Evolutionary conservation across 2,113 vertebrate species (phyloP).

Genomic region (Semnornis frantzii): DNA sequence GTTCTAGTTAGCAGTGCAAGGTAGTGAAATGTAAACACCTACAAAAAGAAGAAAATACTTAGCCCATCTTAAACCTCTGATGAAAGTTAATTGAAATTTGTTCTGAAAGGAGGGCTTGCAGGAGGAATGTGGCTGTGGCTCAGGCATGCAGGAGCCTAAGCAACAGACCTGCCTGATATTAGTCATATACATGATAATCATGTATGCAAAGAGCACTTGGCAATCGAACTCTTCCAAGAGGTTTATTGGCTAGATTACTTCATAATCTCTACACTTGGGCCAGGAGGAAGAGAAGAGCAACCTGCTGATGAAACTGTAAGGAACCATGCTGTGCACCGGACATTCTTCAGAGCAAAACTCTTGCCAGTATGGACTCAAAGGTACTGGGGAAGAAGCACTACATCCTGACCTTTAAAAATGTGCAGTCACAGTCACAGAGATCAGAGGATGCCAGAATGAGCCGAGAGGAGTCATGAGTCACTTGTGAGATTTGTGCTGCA

Average conservation of each 20-base stretch:
- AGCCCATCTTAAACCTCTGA: constrained; percentile 40
- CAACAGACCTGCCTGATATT: constrained; percentile 1
- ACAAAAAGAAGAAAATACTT: not conserved
- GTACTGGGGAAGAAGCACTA: not conserved
- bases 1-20: not conserved
- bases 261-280: not conserved
- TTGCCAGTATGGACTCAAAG: not conserved
- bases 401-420: constrained; percentile 47
- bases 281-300: not conserved
- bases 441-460: constrained; percentile 6
- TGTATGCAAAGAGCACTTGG: not conserved
- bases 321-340: not conserved
- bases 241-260: constrained; percentile 3
- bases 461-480: constrained; percentile 61
- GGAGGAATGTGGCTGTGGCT: constrained; percentile 48
- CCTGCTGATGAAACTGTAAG: not conserved
- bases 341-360: not conserved
- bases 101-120: not conserved
- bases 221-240: not conserved
- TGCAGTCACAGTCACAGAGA: constrained; percentile 30
- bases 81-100: constrained; percentile 45
- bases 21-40: constrained; percentile 1
- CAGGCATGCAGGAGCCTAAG: not conserved
- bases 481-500: constrained; percentile 50
- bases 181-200: constrained; percentile 10